Percentiles rank a stretch among this genome's conserved stretches.
phyloP scores from a whole-genome alignment of 2,113 vertebrate species.

The Globicephala melas region DNA sequence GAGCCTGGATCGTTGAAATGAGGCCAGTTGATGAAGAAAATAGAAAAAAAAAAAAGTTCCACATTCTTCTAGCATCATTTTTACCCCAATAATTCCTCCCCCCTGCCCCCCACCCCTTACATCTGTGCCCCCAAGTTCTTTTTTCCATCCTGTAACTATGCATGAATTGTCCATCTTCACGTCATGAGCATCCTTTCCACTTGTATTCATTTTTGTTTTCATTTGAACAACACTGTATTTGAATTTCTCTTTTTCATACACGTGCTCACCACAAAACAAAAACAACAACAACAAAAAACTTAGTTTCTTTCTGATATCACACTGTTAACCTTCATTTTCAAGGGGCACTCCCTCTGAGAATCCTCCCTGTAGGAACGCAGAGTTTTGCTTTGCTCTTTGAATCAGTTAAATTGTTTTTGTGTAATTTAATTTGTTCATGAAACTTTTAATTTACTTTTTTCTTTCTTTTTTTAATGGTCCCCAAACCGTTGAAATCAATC shows the following conservation, averaged over 20 bases:
- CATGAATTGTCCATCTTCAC: not conserved
- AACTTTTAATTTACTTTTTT: not conserved
- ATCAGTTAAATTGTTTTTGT: not conserved
- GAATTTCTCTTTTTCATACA: not conserved
- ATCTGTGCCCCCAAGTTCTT: not conserved
- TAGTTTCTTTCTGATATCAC: not conserved
- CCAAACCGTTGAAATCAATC: not conserved
- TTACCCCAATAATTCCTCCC: not conserved
- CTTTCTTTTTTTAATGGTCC: not conserved
- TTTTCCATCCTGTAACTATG: not conserved
- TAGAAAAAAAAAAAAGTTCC: not conserved
- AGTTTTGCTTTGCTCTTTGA: not conserved
- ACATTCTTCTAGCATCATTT: fast-evolving
- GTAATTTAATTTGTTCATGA: not conserved
- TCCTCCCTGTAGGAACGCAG: not conserved
- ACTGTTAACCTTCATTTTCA: not conserved
- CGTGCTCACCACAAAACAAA: not conserved
- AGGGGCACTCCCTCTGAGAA: not conserved
- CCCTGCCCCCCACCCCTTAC: not conserved
- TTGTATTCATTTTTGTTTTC: not conserved
- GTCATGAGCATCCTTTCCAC: not conserved
- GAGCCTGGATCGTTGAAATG: not conserved
- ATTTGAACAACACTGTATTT: not conserved
- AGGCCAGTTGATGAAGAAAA: not conserved
- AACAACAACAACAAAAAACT: not conserved